Percentiles rank a stretch among this genome's conserved stretches.
phyloP scores from a whole-genome alignment of 2,113 vertebrate genomes.

The Apistogramma diplotaenia region DNA sequence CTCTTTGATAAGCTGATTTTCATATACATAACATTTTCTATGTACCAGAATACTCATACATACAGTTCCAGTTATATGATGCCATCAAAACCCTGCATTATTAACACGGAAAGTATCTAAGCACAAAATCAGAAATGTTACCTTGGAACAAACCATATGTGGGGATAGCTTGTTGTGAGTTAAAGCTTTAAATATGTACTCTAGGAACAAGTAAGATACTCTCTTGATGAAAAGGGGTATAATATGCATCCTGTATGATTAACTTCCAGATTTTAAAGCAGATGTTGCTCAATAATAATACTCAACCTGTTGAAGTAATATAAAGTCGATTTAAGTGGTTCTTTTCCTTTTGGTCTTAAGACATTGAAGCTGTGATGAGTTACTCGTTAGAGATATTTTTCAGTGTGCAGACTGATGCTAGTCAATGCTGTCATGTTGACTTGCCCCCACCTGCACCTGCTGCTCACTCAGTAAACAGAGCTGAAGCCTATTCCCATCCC shows the following conservation, averaged over 20 bases:
- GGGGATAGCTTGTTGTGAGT: no score
- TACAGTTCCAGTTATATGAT: not conserved
- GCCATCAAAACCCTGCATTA: not conserved
- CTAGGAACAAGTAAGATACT: no score
- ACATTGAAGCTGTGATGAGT: not conserved
- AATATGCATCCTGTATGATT: not conserved
- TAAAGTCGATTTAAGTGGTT: not conserved
- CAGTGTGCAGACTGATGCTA: conserved; percentile 23
- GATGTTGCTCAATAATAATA: not conserved
- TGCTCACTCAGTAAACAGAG: conserved; percentile 52
- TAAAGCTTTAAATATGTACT: no score
- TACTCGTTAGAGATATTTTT: not conserved
- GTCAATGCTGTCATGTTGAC: conserved; percentile 38
- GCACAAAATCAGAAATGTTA: not conserved
- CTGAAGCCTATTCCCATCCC: conserved; percentile 60
- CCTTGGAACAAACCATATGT: not conserved
- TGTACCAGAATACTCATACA: not conserved
- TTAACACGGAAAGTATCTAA: not conserved
- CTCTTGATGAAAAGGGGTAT: no score
- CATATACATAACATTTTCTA: not conserved
- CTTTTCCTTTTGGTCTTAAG: not conserved
- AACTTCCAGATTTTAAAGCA: not conserved
- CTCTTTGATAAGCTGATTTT: not conserved
- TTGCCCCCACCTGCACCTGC: conserved; percentile 49
- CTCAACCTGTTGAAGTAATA: not conserved